Evolutionary conservation across 53 echinoderm and acorn worm species (phyloP), one percentile per base, ranked within the genome.

Genomic region (Stichopus horrens): DNA sequence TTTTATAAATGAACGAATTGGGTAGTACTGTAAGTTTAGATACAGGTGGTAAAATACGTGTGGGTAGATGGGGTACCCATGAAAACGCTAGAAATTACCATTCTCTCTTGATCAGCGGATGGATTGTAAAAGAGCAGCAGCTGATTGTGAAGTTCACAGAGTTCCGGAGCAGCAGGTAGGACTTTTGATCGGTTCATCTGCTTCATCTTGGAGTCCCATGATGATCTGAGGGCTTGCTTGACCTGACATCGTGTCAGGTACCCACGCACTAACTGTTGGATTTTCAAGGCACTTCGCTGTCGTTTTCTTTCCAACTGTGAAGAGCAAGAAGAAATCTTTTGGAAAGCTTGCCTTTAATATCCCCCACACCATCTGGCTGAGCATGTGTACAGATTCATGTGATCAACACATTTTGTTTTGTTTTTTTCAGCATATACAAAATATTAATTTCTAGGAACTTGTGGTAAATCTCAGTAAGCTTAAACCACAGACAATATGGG

Each of bases 201-300:
- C 7, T 87, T 19, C 21, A 87, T 19, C 37, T 60, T 21, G 4
- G 75, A 85, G 78, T 99, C 99, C 94, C 96, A 99, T 57, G 94
- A 67, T 23, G 20, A 58, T 58, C 99, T 57, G 10, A 86, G 89
- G 58, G 54, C 76, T n/a, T 89, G 75, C 83, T 86, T 96, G 19
- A 99, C 86, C 73, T 86, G 80, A 10, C 54, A 84, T 52, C 99
- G 65, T 18, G 84, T 58, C 73, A 94, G 77, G 74, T 92, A 91
- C 9, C 94, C 96, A 11, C 99, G 88, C 65, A 95, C 85, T 76
- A 95, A 99, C 23, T 93, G 93, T 91, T 99, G 99, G 9, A 99
- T 90, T 65, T 82, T 92, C 7, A 92, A 58, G 54, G 99, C 93
- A 89, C 99, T 99, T 23, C 88, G 90, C 73, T 91, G 91, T 52